Percentiles rank a stretch among this genome's conserved stretches.
phyloP scores from a whole-genome alignment of 2,113 vertebrate genomes.

The Phalacrocorax pelagicus region DNA sequence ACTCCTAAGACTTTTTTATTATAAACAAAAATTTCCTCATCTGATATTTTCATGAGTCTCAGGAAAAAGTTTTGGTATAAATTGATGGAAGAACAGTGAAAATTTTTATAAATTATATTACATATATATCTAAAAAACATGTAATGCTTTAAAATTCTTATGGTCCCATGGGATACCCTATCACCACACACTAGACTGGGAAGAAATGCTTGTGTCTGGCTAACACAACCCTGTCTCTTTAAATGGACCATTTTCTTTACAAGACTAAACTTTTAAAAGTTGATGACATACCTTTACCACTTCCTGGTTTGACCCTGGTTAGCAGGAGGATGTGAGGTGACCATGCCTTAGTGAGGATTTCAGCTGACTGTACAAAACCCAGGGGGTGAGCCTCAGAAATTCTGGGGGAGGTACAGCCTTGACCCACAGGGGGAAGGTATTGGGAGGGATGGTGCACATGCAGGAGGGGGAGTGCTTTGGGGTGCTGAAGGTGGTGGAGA shows the following conservation, averaged over 20 bases:
- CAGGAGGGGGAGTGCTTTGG: not conserved
- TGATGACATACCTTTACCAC: fast-evolving
- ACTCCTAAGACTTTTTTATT: not conserved
- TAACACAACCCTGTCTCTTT: not conserved
- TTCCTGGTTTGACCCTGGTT: not conserved
- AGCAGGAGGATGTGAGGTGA: not conserved
- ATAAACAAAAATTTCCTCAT: not conserved
- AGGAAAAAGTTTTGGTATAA: not conserved
- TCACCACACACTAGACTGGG: not conserved
- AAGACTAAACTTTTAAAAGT: not conserved
- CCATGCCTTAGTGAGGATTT: not conserved
- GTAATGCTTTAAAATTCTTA: not conserved
- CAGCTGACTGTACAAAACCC: not conserved
- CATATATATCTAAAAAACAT: not conserved
- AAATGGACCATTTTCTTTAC: not conserved
- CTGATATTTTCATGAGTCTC: not conserved
- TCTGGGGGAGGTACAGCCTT: not conserved
- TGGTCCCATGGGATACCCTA: not conserved
- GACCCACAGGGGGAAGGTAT: not conserved
- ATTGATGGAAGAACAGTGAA: not conserved
- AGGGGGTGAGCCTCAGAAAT: not conserved
- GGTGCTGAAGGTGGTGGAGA: not conserved
- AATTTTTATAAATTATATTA: not conserved
- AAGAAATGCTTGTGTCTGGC: not conserved
- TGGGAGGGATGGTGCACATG: not conserved